Conservation (phyloP, 2,113 vertebrate genomes). For the Phaetusa simplex region DNA sequence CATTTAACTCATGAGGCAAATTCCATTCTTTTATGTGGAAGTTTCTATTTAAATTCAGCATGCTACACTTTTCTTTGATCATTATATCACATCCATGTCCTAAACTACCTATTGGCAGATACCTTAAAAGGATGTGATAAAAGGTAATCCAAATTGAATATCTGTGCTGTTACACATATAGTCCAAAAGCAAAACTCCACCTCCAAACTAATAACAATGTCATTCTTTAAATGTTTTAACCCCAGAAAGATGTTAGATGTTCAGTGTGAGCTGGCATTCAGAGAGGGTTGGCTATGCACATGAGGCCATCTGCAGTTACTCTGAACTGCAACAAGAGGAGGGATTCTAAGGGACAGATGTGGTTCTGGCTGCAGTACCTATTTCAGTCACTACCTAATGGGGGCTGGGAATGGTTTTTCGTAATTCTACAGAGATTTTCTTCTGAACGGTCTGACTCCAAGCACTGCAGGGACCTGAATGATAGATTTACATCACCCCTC, state of each 20-base stretch:
- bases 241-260: background rate
- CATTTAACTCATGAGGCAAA: background rate
- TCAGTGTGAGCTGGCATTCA: background rate
- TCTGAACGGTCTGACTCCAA: background rate
- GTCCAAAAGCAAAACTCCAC: background rate
- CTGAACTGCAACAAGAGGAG: background rate
- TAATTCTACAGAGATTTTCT: background rate
- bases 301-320: background rate
- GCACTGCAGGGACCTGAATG: background rate
- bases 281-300: background rate
- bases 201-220: background rate
- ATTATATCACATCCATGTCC: background rate
- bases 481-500: no score
- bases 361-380: background rate
- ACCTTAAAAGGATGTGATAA: background rate
- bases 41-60: background rate
- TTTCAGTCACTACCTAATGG: background rate
- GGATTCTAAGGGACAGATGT: background rate
- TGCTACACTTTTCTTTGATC: background rate
- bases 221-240: background rate
- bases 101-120: background rate
- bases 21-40: background rate
- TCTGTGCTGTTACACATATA: background rate
- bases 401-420: rapidly evolving
- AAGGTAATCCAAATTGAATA: background rate